A percentile compares a stretch with the other conserved stretches of the same genome.
Conservation (phyloP, 1,140 invertebrate species). For the Leucophenga varia region DNA sequence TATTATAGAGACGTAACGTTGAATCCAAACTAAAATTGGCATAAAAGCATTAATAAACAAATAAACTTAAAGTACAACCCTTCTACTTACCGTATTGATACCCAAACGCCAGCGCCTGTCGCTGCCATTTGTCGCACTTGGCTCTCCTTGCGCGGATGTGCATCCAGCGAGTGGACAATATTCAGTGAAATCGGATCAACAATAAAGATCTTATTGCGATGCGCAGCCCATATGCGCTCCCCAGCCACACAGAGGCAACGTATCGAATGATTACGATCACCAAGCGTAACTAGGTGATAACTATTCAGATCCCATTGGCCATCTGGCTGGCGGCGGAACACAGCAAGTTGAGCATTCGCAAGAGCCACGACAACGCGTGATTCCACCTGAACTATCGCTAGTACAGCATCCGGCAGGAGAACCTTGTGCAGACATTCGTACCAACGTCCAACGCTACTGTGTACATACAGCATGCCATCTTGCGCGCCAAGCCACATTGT, state of each 20-base stretch:
- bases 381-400: slow-evolving; percentile 88
- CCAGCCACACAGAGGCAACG: slow-evolving; percentile 83
- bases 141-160: slow-evolving; percentile 95
- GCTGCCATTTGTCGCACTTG: slow-evolving; percentile 93
- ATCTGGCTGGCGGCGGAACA: slow-evolving; percentile 84
- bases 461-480: slow-evolving; percentile 88
- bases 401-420: slow-evolving; percentile 74
- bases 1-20: slow-evolving; percentile 92
- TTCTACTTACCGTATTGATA: slow-evolving; percentile 72
- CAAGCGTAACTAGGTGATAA: slow-evolving; percentile 91
- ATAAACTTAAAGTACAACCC: no score
- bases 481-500: slow-evolving; percentile 99
- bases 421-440: slow-evolving; percentile 81
- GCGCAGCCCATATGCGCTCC: slow-evolving; percentile 96
- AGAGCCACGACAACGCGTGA: slow-evolving; percentile 92
- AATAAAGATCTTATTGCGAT: slow-evolving; percentile 93
- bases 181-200: slow-evolving; percentile 82
- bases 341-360: slow-evolving; percentile 92
- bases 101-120: slow-evolving; percentile 96
- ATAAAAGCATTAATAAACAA: slow-evolving; percentile 2
- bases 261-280: slow-evolving; percentile 84
- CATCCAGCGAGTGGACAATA: slow-evolving; percentile 84
- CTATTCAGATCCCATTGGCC: slow-evolving; percentile 93
- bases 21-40: slow-evolving; percentile 87
- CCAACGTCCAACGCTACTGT: slow-evolving; percentile 93